Base-by-base conservation (phyloP, 2,888 invertebrate genomes). In the Brenthis daphne region DNA sequence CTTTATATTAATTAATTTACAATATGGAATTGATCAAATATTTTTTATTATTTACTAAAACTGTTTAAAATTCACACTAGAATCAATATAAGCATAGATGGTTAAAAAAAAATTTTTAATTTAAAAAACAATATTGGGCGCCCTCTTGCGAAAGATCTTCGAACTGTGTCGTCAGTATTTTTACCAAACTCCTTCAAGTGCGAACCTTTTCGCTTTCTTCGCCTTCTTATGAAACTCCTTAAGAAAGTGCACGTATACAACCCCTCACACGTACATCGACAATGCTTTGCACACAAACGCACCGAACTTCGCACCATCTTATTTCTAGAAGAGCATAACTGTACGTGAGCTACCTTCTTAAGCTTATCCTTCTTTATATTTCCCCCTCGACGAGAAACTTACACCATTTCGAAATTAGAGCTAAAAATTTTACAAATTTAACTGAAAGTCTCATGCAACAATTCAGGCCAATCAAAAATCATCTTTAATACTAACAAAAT, bases 141-240 rank as follows among this genome's bases (percentile, higher is more conserved):
- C 90, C 92, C 89, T 92, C 92, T 92, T 65, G 74, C 81, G 84
- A 77, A 63, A 64, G 37, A 33, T 68, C 75, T 65, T 16, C 50
- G 89, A 89, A 92, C 86, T 79, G 72, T 74, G 71, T 83, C 74
- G 84, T 77, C 70, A 73, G 76, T 80, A 88, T 91, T 91, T 92
- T 92, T 90, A 85, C 85, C 82, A 89, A 90, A 89, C 85, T 80
- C 82, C 83, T 79, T 87, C 86, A 85, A 92, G 87, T 86, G 86
- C 82, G 84, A 90, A 88, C 90, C 90, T 90, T 92, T 90, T 85
- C 84, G 82, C 79, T 90, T 92, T 91, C 90, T 92, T 91, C 88
- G 84, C 85, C 80, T 92, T 90, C 89, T 89, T 92, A 91, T 89
- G 90, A 90, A 92, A 89, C 84, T 84, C 82, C 86, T 85, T 84